A percentile compares a stretch with the other conserved stretches of the same genome.
phyloP scores from a whole-genome alignment of 2,888 invertebrate species.

The Netelia melanura region DNA sequence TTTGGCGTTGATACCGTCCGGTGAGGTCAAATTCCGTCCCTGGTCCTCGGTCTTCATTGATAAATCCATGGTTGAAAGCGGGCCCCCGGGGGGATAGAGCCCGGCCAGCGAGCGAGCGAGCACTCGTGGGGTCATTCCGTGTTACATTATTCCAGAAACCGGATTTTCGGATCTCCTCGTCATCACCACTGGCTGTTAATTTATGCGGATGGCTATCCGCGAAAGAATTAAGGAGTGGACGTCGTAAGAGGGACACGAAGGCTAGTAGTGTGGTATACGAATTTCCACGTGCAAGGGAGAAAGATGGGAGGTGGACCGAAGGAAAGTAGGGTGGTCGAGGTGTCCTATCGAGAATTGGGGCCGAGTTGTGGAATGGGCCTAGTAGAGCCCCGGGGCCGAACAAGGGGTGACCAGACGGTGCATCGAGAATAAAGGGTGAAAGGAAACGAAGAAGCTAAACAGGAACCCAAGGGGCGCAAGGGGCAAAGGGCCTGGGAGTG shows the following conservation, averaged over 20 bases:
- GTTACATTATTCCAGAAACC: slow-evolving; percentile 61
- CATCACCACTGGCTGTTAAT: slow-evolving; percentile 69
- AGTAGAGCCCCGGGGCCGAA: slow-evolving; percentile 56
- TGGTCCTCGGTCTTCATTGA: slow-evolving; percentile 26
- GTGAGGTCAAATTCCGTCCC: not conserved
- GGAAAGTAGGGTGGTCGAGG: slow-evolving; percentile 14
- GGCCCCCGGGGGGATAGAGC: not conserved
- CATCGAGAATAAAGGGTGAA: slow-evolving; percentile 52
- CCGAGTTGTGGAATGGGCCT: slow-evolving; percentile 52
- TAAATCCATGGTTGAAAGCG: not conserved
- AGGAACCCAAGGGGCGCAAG: slow-evolving; percentile 28
- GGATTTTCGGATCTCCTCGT: slow-evolving; percentile 58
- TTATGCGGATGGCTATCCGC: slow-evolving; percentile 75
- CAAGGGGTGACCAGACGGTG: slow-evolving; percentile 72
- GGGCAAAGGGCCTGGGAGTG: slow-evolving; percentile 51
- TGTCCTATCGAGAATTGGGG: slow-evolving; percentile 46
- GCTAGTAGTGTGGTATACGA: slow-evolving; percentile 16
- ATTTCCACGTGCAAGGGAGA: not conserved
- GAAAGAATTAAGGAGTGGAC: slow-evolving; percentile 19
- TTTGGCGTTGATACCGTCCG: not conserved
- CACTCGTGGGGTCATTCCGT: slow-evolving; percentile 33
- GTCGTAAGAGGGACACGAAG: slow-evolving; percentile 49
- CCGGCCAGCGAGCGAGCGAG: not conserved
- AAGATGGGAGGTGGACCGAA: slow-evolving; percentile 57
- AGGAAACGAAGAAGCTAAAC: slow-evolving; percentile 62